These are phyloP conservation scores for Hippocampus guttulatus DNA, from an alignment of 2,113 vertebrate genomes.

Conservation along the genomic window DNA sequence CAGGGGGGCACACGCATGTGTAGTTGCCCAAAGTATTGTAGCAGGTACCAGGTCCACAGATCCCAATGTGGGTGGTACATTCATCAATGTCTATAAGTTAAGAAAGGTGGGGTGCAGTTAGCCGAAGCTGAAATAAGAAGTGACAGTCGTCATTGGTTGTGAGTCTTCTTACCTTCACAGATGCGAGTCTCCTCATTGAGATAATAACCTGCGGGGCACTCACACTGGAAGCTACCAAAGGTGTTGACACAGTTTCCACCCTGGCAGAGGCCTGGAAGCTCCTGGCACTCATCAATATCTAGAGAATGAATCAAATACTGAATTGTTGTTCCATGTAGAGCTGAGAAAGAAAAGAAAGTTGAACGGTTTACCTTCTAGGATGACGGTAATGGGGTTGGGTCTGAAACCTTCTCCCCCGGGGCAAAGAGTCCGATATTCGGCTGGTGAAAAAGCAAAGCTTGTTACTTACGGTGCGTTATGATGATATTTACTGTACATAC, in stretches of 20 bases:
- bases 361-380: constrained; percentile 82
- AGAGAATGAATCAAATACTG: constrained; percentile 6
- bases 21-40: constrained; percentile 94
- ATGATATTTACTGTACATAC: not conserved
- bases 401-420: constrained; percentile 90
- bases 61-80: constrained; percentile 80
- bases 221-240: constrained; percentile 93
- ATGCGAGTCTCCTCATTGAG: constrained; percentile 83
- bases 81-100: constrained; percentile 82
- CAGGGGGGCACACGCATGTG: constrained; percentile 87
- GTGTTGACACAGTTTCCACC: constrained; percentile 89
- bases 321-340: not conserved
- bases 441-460: constrained; percentile 54
- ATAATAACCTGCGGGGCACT: constrained; percentile 86
- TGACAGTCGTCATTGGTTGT: not conserved
- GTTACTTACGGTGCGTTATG: not conserved
- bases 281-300: constrained; percentile 93
- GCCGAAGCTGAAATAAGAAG: not conserved
- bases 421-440: constrained; percentile 90
- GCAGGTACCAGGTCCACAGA: constrained; percentile 89
- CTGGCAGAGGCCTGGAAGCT: constrained; percentile 88
- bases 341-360: not conserved
- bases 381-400: constrained; percentile 89
- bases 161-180: constrained; percentile 80
- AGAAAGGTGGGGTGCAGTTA: not conserved